Base-by-base conservation (phyloP, 2,113 vertebrate genomes). In the Callaeas wilsoni region DNA sequence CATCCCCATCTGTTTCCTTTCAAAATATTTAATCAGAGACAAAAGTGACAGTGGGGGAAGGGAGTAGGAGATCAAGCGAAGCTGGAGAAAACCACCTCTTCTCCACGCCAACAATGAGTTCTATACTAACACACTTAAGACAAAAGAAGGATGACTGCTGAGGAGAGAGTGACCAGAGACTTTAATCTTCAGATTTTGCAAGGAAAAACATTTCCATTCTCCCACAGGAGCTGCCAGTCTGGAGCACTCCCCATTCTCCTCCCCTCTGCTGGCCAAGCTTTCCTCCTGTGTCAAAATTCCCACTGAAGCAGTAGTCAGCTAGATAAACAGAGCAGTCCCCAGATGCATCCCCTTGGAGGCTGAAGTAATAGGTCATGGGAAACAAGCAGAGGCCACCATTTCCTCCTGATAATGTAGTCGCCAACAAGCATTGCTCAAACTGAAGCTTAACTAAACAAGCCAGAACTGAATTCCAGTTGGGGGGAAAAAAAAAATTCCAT, bases 351-450 rank as follows among this genome's bases (percentile, higher is more conserved):
- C 93, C 80, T 92, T 35, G 41, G 82, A 96, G 91, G 70, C 91
- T 91, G 81, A 84, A 94, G 82, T 90, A 89, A 94, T 84, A 92
- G 95, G 91, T 97, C 96, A 97, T 95, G 95, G 96, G 91, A 96
- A 93, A 93, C 52, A 42, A 70, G 78, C 87, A 84, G 81, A 95
- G 92, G 88, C 93, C 89, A 90, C 77, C 90, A 59, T 91, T 93
- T 96, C 94, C 94, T 96, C 80, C 71, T 94, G 95, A 94, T 93
- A 93, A 64, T 79, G 75, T 44, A 60, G 79, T 71, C 75, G 80
- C 77, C 80, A 96, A 59, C 82, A 80, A 91, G 87, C 46, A 65
- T 26, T 25, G 55, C 35, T 95, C 78, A 63, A 86, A 77, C 47
- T 82, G 73, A 92, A 63, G 89, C 71, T 86, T 84, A 90, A 75